These are phyloP conservation scores for Myiopsitta monachus DNA, from an alignment of 2,113 vertebrate genomes.

Conservation along the genomic window DNA sequence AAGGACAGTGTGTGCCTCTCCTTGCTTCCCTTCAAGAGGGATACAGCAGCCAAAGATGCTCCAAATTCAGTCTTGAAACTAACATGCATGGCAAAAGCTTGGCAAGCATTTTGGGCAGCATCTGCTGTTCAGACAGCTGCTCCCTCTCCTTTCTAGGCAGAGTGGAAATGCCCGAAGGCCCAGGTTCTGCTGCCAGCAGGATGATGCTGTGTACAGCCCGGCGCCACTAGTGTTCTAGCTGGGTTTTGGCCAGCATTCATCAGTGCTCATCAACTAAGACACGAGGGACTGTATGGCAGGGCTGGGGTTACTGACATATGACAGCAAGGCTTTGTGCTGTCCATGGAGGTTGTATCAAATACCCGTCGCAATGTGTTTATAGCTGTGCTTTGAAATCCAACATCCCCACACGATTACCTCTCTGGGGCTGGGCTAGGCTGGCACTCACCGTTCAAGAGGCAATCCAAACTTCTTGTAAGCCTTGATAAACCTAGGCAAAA, in stretches of 20 bases:
- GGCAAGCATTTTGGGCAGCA: not conserved
- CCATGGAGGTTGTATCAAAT: not conserved
- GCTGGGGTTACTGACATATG: not conserved
- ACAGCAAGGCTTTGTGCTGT: not conserved
- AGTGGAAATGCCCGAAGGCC: not conserved
- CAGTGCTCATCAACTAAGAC: not conserved
- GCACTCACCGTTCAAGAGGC: constrained; percentile 91
- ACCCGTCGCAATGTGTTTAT: not conserved
- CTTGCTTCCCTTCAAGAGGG: not conserved
- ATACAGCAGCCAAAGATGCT: not conserved
- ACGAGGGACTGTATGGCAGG: not conserved
- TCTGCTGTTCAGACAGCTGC: not conserved
- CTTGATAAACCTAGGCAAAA: constrained; percentile 90
- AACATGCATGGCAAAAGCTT: not conserved
- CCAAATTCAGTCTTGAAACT: not conserved
- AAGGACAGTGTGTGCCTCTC: rapidly evolving
- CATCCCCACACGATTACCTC: not conserved
- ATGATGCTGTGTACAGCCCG: not conserved
- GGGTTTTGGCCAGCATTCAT: not conserved
- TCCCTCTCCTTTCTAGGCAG: not conserved
- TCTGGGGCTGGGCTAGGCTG: not conserved
- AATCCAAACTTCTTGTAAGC: constrained; percentile 98
- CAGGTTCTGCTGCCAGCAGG: not conserved
- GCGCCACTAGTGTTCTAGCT: not conserved
- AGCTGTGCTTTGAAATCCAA: not conserved